Percentiles rank a stretch among this genome's conserved stretches.
phyloP scores from a whole-genome alignment of 2,797 vertebrate species.

The Helicolenus hilgendorfi region DNA sequence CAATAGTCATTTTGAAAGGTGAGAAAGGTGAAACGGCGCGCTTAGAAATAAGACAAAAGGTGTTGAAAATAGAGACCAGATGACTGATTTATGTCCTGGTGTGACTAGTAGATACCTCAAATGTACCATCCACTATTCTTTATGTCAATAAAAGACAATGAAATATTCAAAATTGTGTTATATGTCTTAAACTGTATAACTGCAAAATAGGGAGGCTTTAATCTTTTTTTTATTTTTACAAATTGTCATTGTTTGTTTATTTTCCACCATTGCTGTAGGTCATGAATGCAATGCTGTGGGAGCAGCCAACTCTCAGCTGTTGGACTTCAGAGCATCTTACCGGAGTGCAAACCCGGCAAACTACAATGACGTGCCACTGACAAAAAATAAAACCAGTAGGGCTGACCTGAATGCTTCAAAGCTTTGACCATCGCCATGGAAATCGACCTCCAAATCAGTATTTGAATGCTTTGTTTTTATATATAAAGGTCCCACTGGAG shows the following conservation, averaged over 20 bases:
- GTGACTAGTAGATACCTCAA: background rate
- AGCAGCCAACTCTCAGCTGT: background rate
- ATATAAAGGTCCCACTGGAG: too few species aligned
- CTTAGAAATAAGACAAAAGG: background rate
- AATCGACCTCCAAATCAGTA: too few species aligned
- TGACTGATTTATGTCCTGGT: background rate
- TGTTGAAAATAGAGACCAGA: background rate
- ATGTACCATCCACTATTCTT: background rate
- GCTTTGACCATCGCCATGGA: too few species aligned
- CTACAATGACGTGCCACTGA: background rate
- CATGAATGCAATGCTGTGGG: background rate
- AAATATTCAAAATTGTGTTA: background rate
- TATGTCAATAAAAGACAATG: background rate
- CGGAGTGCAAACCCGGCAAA: background rate
- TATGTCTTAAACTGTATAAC: background rate
- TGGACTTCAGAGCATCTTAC: constrained; percentile 21
- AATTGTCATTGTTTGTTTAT: background rate
- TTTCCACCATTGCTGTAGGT: background rate
- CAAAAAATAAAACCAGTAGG: constrained; percentile 14
- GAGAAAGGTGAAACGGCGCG: background rate
- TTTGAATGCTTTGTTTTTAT: too few species aligned
- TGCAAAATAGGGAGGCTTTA: background rate
- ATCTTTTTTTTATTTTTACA: background rate
- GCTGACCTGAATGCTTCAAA: too few species aligned
- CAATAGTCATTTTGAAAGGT: background rate